phyloP scores from a whole-genome alignment of 2,888 invertebrate species.

The Plagodis dolabraria region DNA sequence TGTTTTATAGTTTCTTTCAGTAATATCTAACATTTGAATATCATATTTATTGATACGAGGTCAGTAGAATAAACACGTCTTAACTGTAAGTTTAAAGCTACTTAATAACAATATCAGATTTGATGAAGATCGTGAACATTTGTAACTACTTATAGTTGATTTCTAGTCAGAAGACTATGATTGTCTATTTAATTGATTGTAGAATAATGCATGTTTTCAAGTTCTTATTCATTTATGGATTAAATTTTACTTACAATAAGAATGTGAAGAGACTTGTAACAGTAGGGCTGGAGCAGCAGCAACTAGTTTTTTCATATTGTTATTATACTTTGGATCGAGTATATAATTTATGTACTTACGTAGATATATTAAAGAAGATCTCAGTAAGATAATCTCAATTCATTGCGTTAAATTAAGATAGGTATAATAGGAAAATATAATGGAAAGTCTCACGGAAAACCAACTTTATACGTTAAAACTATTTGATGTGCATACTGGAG shows the following conservation, averaged over 20 bases:
- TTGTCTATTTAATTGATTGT: constrained; percentile 68
- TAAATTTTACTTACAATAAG: neutral
- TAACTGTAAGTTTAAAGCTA: constrained; percentile 61
- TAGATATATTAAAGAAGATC: constrained; percentile 38
- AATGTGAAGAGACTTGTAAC: constrained; percentile 6
- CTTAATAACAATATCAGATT: constrained; percentile 65
- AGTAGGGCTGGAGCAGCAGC: constrained; percentile 37
- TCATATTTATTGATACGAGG: constrained; percentile 81
- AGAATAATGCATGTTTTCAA: constrained; percentile 29
- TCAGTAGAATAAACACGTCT: constrained; percentile 74
- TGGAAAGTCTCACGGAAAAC: neutral
- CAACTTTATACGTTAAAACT: too few species aligned
- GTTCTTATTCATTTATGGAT: constrained; percentile 2
- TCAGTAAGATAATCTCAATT: constrained; percentile 39
- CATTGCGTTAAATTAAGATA: constrained; percentile 15
- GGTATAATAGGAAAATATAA: constrained; percentile 20
- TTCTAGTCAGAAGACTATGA: constrained; percentile 82
- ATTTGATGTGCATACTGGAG: too few species aligned
- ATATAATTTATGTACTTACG: constrained; percentile 26
- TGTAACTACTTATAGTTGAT: constrained; percentile 64
- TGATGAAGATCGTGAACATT: constrained; percentile 54
- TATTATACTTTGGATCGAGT: constrained; percentile 24
- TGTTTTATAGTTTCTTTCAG: constrained; percentile 66
- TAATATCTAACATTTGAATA: constrained; percentile 68
- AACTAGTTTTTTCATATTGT: constrained; percentile 13